A percentile compares a stretch with the other conserved stretches of the same genome.
These are phyloP conservation scores for Acanthococcus lagerstroemiae DNA, from an alignment of 2,888 invertebrate species.

Conservation along the genomic window DNA sequence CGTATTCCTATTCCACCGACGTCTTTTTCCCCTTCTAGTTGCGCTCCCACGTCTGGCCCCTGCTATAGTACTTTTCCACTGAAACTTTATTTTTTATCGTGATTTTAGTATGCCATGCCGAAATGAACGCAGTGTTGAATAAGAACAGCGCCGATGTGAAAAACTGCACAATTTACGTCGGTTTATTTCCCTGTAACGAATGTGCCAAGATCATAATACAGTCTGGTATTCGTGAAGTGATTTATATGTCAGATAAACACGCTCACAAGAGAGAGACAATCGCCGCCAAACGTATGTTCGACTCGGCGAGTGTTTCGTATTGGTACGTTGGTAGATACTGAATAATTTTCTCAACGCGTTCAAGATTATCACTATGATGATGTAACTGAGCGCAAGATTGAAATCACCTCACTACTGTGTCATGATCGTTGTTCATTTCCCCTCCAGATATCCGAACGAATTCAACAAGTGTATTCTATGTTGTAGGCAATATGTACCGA, in stretches of 20 bases:
- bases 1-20: not conserved
- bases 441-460: too few relatives aligned
- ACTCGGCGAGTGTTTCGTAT: slow-evolving; percentile 61
- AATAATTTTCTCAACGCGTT: too few relatives aligned
- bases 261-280: slow-evolving; percentile 53
- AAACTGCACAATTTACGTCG: slow-evolving; percentile 75
- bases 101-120: slow-evolving; percentile 87
- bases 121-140: slow-evolving; percentile 93
- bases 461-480: slow-evolving; percentile 29
- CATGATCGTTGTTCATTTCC: not conserved
- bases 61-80: not conserved
- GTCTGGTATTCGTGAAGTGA: slow-evolving; percentile 67
- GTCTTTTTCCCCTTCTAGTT: not conserved
- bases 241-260: slow-evolving; percentile 77
- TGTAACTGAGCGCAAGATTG: too few relatives aligned
- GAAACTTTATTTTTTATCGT: slow-evolving; percentile 10
- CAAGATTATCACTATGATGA: too few relatives aligned
- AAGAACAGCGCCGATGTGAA: slow-evolving; percentile 68
- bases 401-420: too few relatives aligned
- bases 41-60: not conserved
- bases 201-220: slow-evolving; percentile 96
- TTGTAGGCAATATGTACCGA: slow-evolving; percentile 56
- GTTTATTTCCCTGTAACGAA: slow-evolving; percentile 92
- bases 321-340: too few relatives aligned
- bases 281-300: slow-evolving; percentile 74